Base-by-base conservation (phyloP, 2,888 invertebrate species). In the Drosophila quinaria region DNA sequence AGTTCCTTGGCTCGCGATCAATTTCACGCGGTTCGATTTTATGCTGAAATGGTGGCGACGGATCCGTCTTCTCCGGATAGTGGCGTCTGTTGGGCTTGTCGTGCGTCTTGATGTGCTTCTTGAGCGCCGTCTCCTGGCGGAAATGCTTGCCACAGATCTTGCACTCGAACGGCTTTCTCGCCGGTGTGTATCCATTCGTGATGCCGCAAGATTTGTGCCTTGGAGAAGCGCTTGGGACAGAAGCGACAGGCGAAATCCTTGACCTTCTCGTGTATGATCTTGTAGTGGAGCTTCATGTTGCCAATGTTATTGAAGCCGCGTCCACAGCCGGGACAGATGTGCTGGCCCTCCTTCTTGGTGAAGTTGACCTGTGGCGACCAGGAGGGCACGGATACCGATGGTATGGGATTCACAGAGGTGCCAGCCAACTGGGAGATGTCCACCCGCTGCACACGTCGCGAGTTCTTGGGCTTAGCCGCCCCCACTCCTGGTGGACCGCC, bases 171-270 rank as follows among this genome's bases (percentile, higher is more conserved):
- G 92, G 92, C 25, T 92, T 92, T 92, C 55, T 92, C 92, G 1
- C 92, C 92, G 0, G 92, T 92, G 55, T 92, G 92, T 0, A 91
- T 92, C 92, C 92, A 92, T 74, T 91, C 91, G 56, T 92, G 92
- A 75, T 92, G 92, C 15, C 92, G 92, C 19, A 92, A 74, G 0
- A 92, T 92, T 70, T 92, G 92, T 1, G 92, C 91, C 72, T 92
- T 92, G 1, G 92, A 92, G 73, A 92, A 92, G 0, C 91, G 88
- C 52, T 91, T 90, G 25, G 91, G 91, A 67, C 92, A 92, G 69
- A 91, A 91, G 2, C 91, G 85, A 49, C 92, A 92, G 13, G 89
- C 90, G 41, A 91, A 92, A 51, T 91, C 91, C 64, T 92, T 92
- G 2, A 92, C 92, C 58, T 92, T 92, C 49, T 92, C 91, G 60